Percentiles rank a stretch among this genome's conserved stretches.
Evolutionary conservation across 2,797 vertebrate genomes (phyloP).

Genomic region (Peromyscus attwateri): DNA sequence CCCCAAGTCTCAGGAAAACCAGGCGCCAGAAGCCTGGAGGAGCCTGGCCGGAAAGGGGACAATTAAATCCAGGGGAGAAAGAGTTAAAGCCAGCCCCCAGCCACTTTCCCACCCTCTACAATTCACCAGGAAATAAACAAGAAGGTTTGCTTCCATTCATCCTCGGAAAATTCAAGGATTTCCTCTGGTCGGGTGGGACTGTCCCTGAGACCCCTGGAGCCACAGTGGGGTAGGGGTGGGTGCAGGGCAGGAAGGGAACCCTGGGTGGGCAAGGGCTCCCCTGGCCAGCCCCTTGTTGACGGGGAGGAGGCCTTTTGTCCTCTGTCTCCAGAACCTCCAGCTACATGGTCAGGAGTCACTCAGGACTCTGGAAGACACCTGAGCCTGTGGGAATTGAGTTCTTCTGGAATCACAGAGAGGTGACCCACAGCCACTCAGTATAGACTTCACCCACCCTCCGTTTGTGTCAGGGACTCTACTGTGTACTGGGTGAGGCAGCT

Average conservation of each 20-base stretch:
- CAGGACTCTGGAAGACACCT: background rate
- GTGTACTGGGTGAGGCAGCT: background rate
- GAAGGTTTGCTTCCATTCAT: conserved; percentile 91
- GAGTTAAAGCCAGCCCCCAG: conserved; percentile 84
- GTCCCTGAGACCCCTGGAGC: background rate
- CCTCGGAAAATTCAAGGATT: conserved; percentile 91
- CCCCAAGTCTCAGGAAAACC: conserved; percentile 31
- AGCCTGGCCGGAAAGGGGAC: conserved; percentile 66
- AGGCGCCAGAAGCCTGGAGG: background rate
- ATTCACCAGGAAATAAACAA: conserved; percentile 93
- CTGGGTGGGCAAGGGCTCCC: background rate
- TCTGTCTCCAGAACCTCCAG: background rate
- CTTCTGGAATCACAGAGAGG: background rate
- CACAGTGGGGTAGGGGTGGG: background rate
- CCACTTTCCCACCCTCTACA: conserved; percentile 87
- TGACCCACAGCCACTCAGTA: background rate
- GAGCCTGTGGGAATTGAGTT: background rate
- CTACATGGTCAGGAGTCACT: background rate
- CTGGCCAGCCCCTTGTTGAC: background rate
- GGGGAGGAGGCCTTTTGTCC: background rate
- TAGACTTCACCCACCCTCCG: too few relatives aligned
- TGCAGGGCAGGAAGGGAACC: background rate
- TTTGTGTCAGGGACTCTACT: background rate
- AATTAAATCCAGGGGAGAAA: conserved; percentile 39
- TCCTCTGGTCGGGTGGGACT: conserved; percentile 81